Conservation (phyloP, 2,888 invertebrate genomes). For the Stenotaenia linearis region DNA sequence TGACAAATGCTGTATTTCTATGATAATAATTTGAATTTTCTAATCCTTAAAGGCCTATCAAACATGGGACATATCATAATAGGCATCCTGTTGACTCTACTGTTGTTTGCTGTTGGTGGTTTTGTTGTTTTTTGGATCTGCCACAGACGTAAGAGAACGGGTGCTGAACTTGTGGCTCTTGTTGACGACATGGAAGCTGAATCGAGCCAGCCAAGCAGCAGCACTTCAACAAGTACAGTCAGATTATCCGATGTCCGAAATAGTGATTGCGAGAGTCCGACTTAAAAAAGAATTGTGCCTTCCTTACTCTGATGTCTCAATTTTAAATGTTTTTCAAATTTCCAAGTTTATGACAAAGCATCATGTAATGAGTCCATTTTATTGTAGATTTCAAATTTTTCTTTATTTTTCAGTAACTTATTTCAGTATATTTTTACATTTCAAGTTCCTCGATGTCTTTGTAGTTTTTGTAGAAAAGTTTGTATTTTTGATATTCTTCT, state of each 20-base stretch:
- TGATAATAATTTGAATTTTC: too few relatives aligned
- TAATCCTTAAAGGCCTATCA: background rate
- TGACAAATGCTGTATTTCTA: too few relatives aligned
- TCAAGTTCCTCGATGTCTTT: background rate
- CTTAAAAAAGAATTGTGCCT: background rate
- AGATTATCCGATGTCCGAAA: background rate
- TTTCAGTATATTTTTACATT: background rate
- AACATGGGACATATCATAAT: background rate
- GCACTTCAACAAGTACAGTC: background rate
- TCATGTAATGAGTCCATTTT: background rate
- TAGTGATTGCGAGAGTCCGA: background rate
- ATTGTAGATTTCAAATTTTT: background rate
- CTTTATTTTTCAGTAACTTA: background rate
- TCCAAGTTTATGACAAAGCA: too few relatives aligned
- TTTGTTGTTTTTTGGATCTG: background rate
- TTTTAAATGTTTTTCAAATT: background rate
- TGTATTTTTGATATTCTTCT: background rate
- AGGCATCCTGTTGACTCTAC: background rate
- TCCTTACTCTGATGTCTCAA: background rate
- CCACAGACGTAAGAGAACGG: background rate
- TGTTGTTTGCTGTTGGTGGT: background rate
- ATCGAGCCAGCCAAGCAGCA: background rate
- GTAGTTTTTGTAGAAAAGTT: slow-evolving; percentile 3
- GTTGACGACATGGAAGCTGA: slow-evolving; percentile 3
- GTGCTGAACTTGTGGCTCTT: background rate